Percentiles rank a stretch among this genome's conserved stretches.
Evolutionary conservation across 2,113 vertebrate species (phyloP).

Genomic region (Otolemur garnettii): DNA sequence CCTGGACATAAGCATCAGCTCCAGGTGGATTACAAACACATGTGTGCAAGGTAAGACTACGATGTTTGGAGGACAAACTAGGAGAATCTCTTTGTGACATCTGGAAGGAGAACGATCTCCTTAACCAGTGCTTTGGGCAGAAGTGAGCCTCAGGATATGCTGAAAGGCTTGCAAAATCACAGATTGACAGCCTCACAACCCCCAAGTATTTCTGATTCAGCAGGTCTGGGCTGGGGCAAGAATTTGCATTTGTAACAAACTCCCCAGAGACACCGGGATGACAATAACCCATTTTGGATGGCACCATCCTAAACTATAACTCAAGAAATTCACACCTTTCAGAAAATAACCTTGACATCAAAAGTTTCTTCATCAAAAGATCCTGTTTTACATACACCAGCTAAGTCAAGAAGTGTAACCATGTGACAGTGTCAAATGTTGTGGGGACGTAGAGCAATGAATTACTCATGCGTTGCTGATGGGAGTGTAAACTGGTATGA

Average conservation of each 20-base stretch:
- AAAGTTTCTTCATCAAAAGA: neutral
- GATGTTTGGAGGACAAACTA: fast-evolving
- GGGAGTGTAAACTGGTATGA: neutral
- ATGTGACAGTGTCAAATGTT: fast-evolving
- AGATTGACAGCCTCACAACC: neutral
- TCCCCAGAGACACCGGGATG: neutral
- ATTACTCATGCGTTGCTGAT: fast-evolving
- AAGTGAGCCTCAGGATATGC: fast-evolving
- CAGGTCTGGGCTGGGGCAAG: neutral
- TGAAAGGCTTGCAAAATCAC: neutral
- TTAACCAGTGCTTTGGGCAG: fast-evolving
- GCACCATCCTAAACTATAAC: neutral
- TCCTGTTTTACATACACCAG: neutral
- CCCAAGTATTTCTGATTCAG: neutral
- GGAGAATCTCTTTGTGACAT: neutral
- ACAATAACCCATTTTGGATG: neutral
- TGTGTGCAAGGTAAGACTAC: neutral
- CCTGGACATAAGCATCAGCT: too few relatives aligned
- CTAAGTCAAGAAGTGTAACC: neutral
- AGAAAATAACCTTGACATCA: neutral
- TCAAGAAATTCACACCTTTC: neutral
- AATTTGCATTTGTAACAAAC: neutral
- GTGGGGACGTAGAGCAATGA: neutral
- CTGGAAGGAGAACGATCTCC: too few relatives aligned
- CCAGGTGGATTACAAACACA: neutral